A percentile compares a stretch with the other conserved stretches of the same genome.
These are phyloP conservation scores for Pachypsylla venusta DNA, from an alignment of 1,140 invertebrate species.

Conservation along the genomic window DNA sequence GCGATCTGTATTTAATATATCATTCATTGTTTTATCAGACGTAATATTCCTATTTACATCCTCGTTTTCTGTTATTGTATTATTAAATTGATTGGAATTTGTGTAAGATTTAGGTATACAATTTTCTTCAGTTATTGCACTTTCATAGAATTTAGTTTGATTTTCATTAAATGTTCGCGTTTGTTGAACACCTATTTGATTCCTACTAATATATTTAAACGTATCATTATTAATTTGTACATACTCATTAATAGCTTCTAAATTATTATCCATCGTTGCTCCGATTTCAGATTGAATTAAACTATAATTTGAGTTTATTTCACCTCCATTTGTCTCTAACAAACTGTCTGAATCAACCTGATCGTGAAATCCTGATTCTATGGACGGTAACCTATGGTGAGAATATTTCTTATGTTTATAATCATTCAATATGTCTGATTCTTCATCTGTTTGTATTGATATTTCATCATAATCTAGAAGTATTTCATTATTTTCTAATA, in stretches of 20 bases:
- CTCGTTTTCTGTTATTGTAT: too few species aligned
- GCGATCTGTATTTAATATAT: too few species aligned
- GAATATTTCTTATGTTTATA: conserved; percentile 3
- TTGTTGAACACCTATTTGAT: too few species aligned
- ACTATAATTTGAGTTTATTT: not conserved
- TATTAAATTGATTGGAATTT: too few species aligned
- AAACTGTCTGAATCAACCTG: conserved; percentile 5
- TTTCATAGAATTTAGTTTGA: too few species aligned
- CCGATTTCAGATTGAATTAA: not conserved
- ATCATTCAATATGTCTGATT: not conserved
- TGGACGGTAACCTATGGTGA: not conserved
- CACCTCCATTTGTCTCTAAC: not conserved
- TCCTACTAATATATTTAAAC: conserved; percentile 6
- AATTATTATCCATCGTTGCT: not conserved
- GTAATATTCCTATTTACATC: too few species aligned
- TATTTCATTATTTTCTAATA: conserved; percentile 7
- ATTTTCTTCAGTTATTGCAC: too few species aligned
- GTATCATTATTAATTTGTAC: not conserved
- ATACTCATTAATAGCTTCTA: conserved; percentile 1
- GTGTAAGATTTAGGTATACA: too few species aligned
- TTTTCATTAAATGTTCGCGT: too few species aligned
- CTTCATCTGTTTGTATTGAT: not conserved
- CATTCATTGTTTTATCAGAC: too few species aligned
- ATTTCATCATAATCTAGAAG: not conserved
- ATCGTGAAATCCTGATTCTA: conserved; percentile 1